phyloP scores from a whole-genome alignment of 37 sponge, comb jelly and placozoan genomes.

The Diacarnus erythraeanus region DNA sequence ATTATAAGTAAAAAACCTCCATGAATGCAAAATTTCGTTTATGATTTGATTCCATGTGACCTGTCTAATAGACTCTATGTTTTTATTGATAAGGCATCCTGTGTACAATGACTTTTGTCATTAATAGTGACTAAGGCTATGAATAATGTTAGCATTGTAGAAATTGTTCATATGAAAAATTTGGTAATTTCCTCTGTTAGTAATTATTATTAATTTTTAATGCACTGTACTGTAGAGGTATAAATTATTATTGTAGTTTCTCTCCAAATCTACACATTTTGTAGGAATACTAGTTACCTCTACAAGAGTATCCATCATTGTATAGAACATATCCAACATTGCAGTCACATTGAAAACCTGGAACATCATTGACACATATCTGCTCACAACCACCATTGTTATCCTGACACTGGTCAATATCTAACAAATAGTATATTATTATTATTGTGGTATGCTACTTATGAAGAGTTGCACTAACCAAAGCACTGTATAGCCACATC shows the following conservation, averaged over 20 bases:
- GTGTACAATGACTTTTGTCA: no score
- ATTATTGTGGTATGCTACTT: neutral
- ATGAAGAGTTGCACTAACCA: conserved; percentile 6
- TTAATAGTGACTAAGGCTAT: no score
- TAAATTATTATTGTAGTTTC: no score
- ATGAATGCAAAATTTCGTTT: neutral
- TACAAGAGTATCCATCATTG: conserved; percentile 7
- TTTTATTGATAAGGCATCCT: no score
- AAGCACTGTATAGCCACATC: conserved; percentile 37
- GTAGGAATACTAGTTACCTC: no score
- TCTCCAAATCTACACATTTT: no score
- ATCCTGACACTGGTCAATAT: conserved; percentile 43
- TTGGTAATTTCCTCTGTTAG: no score
- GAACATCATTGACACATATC: conserved; percentile 22
- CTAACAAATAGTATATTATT: neutral
- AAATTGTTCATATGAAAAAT: no score
- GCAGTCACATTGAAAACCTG: conserved; percentile 38
- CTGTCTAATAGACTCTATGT: no score
- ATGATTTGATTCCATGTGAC: neutral
- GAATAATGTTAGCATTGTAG: no score
- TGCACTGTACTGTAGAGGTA: no score
- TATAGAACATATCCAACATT: conserved; percentile 20
- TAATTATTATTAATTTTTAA: no score
- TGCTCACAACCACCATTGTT: conserved; percentile 48
- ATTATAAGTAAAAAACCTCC: neutral